A percentile compares a stretch with the other conserved stretches of the same genome.
These are phyloP conservation scores for Pyralis farinalis DNA, from an alignment of 2,888 invertebrate species.

Conservation along the genomic window DNA sequence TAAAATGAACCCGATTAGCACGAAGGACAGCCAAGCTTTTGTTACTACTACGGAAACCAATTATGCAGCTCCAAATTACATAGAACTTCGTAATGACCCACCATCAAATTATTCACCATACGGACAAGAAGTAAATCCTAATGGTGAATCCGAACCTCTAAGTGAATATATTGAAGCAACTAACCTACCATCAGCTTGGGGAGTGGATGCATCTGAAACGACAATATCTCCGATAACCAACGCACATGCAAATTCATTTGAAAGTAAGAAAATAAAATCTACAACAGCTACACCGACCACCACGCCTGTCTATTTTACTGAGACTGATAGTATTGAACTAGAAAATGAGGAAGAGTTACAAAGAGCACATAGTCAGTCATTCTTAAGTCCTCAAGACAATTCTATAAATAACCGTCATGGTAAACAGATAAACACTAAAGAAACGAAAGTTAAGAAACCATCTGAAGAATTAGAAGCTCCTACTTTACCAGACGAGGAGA, in stretches of 20 bases:
- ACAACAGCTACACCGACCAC: slow-evolving; percentile 45
- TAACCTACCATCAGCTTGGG: slow-evolving; percentile 69
- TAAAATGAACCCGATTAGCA: slow-evolving; percentile 43
- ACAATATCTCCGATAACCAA: slow-evolving; percentile 45
- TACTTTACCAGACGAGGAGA: slow-evolving; percentile 43
- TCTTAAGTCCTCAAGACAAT: slow-evolving; percentile 80
- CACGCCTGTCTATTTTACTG: slow-evolving; percentile 57
- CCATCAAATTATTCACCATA: slow-evolving; percentile 57
- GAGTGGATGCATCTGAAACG: slow-evolving; percentile 50
- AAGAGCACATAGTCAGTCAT: slow-evolving; percentile 86
- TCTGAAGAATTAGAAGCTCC: slow-evolving; percentile 69
- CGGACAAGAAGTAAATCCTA: slow-evolving; percentile 61
- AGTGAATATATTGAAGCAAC: slow-evolving; percentile 70
- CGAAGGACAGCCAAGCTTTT: slow-evolving; percentile 34
- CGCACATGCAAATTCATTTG: slow-evolving; percentile 49
- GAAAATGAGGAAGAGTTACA: slow-evolving; percentile 84
- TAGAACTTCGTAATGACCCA: slow-evolving; percentile 71
- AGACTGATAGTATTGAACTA: slow-evolving; percentile 63
- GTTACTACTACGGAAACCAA: slow-evolving; percentile 47
- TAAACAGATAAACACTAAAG: slow-evolving; percentile 54
- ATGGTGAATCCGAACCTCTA: slow-evolving; percentile 61
- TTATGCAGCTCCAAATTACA: slow-evolving; percentile 51
- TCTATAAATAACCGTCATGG: slow-evolving; percentile 52
- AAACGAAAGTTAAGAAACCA: slow-evolving; percentile 43
- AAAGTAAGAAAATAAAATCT: slow-evolving; percentile 62